Evolutionary conservation across 2,888 invertebrate genomes (phyloP).

Genomic region (Cephus pygmeus): DNA sequence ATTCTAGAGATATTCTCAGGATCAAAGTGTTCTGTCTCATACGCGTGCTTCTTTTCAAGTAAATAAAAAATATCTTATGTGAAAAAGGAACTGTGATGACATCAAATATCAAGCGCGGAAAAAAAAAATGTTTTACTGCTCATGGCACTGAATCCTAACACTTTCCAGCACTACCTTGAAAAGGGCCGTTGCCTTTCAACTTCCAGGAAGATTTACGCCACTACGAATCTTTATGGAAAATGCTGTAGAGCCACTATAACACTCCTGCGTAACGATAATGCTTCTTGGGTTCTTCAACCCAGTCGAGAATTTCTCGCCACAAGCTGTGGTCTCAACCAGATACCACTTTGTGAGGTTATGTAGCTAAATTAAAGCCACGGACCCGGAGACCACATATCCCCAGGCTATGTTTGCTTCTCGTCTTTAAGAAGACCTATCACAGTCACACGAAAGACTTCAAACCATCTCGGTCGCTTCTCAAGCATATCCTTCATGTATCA

Average conservation of each 20-base stretch:
- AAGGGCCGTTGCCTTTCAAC: too few relatives aligned
- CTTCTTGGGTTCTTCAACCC: not conserved
- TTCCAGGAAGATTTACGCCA: not conserved
- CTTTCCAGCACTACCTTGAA: too few relatives aligned
- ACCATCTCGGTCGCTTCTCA: not conserved
- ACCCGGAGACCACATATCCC: constrained; percentile 4
- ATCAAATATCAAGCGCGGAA: too few relatives aligned
- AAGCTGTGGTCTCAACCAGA: constrained; percentile 13
- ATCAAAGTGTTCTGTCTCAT: too few relatives aligned
- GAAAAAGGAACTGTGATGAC: too few relatives aligned
- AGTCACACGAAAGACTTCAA: not conserved
- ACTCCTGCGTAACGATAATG: constrained; percentile 7
- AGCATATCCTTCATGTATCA: too few relatives aligned
- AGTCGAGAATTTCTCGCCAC: constrained; percentile 7
- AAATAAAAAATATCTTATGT: too few relatives aligned
- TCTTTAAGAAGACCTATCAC: not conserved
- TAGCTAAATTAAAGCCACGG: constrained; percentile 17
- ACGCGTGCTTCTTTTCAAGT: too few relatives aligned
- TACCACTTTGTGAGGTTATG: constrained; percentile 18
- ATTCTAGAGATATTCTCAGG: too few relatives aligned
- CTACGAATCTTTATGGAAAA: constrained; percentile 1
- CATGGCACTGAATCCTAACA: too few relatives aligned
- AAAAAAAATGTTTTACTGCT: too few relatives aligned
- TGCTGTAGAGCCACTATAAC: not conserved
- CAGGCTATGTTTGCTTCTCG: not conserved